Conservation (phyloP, 2,888 invertebrate species). For the Litoditis marina region DNA sequence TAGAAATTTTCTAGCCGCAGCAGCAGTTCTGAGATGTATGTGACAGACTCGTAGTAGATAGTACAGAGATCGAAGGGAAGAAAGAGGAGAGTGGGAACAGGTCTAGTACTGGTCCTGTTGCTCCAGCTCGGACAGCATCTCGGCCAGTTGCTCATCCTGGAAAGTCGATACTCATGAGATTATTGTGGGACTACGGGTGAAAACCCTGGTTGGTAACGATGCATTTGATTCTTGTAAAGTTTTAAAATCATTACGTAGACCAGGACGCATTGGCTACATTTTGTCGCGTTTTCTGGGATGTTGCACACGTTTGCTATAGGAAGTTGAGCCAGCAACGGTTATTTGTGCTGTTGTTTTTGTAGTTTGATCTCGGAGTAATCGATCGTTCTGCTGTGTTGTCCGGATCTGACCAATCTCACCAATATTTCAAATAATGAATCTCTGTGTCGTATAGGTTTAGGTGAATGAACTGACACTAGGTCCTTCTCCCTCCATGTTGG, state of each 20-base stretch:
- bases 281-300: too few relatives aligned
- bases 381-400: too few relatives aligned
- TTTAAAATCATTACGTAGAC: too few relatives aligned
- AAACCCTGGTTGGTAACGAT: too few relatives aligned
- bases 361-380: too few relatives aligned
- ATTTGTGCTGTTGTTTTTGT: too few relatives aligned
- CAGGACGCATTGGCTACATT: too few relatives aligned
- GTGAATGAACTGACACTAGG: neutral
- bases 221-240: too few relatives aligned
- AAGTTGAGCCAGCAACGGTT: neutral
- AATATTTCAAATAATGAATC: too few relatives aligned
- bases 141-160: constrained; percentile 15
- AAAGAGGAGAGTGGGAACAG: neutral
- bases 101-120: neutral
- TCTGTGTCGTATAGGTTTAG: too few relatives aligned
- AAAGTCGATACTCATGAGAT: neutral
- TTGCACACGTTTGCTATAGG: neutral
- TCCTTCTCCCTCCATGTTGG: constrained; percentile 13
- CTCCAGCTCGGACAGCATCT: constrained; percentile 13
- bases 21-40: constrained; percentile 3
- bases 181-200: too few relatives aligned
- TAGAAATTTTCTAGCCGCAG: constrained; percentile 8
- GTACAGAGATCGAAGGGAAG: constrained; percentile 2
- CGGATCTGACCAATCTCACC: too few relatives aligned
- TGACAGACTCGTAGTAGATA: constrained; percentile 5